Base-by-base conservation (phyloP, 2,888 invertebrate genomes). In the Tetrapedia diversipes region DNA sequence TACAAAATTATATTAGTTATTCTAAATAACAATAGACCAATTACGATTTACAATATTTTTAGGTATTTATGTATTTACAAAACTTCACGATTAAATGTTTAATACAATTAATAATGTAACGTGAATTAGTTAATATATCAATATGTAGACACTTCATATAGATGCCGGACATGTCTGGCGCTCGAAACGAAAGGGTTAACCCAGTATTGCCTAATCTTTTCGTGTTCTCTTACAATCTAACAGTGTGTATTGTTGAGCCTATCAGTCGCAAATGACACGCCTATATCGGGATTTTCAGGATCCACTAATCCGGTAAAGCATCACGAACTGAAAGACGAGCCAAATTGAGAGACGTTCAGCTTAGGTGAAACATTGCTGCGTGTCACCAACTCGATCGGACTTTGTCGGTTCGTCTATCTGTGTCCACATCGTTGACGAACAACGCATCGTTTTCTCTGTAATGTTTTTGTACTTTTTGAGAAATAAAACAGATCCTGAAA, bases 231-330 rank as follows among this genome's bases (percentile, higher is more conserved):
- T 32, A 29, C 27, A 39, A 56, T 72, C 16, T 71, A 74, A 75
- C 19, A 65, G 65, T 65, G 56, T 78, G 29, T 74, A 29, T 70
- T 47, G 45, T 49, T 77, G 77, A 59, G n/a, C n/a, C n/a, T 45
- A 65, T 47, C 59, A 83, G 63, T 82, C 57, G 81, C 73, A 79
- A 87, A 87, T 88, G 79, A 88, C 85, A 86, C 81, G 86, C 84
- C 79, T 88, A 87, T n/a, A 88, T 89, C 85, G 89, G 87, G 87
- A 87, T 90, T 90, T 90, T 89, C 89, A 90, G 89, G 90, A 88
- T 83, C 89, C 57, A 83, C 88, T 88, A 89, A 88, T 84, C 86
- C 85, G 82, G 83, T 89, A 88, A 87, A 81, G 86, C 87, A 86
- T 80, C 85, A 86, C 83, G 89, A 89, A 87, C 86, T 86, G 87